Conservation (phyloP, 2,113 vertebrate species). For the Anhinga anhinga region DNA sequence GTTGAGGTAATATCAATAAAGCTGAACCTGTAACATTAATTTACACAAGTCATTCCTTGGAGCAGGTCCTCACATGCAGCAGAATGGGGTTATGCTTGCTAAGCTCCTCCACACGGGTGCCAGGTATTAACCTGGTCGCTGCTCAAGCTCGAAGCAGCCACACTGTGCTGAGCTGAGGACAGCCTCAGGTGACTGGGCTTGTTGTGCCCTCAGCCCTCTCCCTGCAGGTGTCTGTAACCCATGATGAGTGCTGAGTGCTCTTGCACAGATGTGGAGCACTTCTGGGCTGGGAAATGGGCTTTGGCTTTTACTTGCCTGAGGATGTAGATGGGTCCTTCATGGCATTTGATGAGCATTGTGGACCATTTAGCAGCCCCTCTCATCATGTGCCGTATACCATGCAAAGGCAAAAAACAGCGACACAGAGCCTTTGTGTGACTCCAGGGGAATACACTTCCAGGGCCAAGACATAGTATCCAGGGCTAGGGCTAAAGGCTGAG, state of each 20-base stretch:
- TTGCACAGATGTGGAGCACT: not conserved
- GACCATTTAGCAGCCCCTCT: not conserved
- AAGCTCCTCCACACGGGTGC: not conserved
- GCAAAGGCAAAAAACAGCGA: not conserved
- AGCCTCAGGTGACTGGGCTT: not conserved
- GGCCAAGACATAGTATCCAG: not conserved
- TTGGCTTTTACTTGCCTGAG: not conserved
- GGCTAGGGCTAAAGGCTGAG: not conserved
- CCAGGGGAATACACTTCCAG: not conserved
- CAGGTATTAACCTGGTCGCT: not conserved
- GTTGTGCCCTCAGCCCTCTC: not conserved
- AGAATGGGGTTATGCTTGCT: not conserved
- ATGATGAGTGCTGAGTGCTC: not conserved
- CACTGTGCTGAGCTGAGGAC: not conserved
- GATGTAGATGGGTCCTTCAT: not conserved
- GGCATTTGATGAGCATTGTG: not conserved
- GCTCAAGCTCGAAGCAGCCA: not conserved
- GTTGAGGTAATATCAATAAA: not conserved
- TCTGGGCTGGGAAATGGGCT: not conserved
- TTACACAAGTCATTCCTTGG: not conserved
- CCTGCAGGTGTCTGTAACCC: not conserved
- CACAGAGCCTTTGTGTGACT: not conserved
- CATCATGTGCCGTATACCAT: not conserved
- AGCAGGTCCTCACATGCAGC: not conserved
- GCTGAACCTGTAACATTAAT: not conserved